Evolutionary conservation across 2,797 vertebrate species (phyloP).

Genomic region (Sphenodon punctatus): DNA sequence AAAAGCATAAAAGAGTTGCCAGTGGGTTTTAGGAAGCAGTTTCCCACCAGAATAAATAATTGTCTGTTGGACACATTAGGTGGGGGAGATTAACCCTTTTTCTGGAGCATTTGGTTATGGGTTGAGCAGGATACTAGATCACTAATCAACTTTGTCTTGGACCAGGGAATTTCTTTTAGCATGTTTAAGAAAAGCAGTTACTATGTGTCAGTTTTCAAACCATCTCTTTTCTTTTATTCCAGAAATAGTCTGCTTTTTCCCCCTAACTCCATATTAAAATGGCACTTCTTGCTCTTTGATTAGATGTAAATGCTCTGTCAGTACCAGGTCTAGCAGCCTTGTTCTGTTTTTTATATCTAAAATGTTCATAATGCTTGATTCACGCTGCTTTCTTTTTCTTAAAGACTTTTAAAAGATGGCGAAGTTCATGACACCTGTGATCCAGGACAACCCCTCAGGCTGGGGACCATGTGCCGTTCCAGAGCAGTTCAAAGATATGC

Average conservation of each 20-base stretch:
- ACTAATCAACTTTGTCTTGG: neutral
- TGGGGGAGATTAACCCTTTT: neutral
- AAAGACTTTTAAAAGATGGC: constrained; percentile 83
- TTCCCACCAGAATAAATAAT: neutral
- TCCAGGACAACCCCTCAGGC: constrained; percentile 96
- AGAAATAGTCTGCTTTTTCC: neutral
- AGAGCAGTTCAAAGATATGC: constrained; percentile 98
- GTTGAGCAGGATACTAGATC: neutral
- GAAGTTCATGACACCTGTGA: constrained; percentile 94
- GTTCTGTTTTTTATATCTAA: neutral
- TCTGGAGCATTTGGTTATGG: neutral
- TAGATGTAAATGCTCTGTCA: neutral
- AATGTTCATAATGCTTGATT: neutral
- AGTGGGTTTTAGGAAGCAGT: neutral
- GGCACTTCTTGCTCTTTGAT: neutral
- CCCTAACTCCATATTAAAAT: neutral
- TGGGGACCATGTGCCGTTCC: constrained; percentile 98
- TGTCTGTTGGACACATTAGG: neutral
- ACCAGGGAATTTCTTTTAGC: too few relatives aligned
- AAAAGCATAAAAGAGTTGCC: neutral
- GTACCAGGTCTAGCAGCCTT: neutral
- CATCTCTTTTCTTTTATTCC: neutral
- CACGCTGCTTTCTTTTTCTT: neutral
- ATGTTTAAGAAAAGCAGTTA: neutral
- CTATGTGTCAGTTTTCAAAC: too few relatives aligned